phyloP scores from a whole-genome alignment of 2,888 invertebrate genomes.

The Mechanitis messenoides region DNA sequence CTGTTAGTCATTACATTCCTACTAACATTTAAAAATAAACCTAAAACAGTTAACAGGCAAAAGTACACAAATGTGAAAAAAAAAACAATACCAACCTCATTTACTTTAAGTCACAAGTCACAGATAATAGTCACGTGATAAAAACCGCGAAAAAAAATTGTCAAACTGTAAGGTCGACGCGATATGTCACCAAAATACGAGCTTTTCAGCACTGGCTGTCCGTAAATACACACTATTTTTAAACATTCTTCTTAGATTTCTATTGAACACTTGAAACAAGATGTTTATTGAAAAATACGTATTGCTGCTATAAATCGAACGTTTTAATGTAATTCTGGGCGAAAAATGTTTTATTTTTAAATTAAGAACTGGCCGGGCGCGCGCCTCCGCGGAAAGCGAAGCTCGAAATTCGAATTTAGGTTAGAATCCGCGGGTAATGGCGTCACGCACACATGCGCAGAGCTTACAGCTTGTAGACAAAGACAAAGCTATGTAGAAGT shows the following conservation, averaged over 20 bases:
- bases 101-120: slow-evolving; percentile 21
- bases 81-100: slow-evolving; percentile 23
- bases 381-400: slow-evolving; percentile 58
- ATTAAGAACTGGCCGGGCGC: slow-evolving; percentile 58
- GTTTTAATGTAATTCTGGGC: slow-evolving; percentile 32
- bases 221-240: slow-evolving; percentile 49
- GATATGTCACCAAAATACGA: slow-evolving; percentile 59
- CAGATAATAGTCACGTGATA: slow-evolving; percentile 27
- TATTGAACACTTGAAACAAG: slow-evolving; percentile 15
- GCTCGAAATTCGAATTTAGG: slow-evolving; percentile 72
- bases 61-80: neutral
- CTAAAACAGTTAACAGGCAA: neutral
- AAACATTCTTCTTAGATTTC: slow-evolving; percentile 45
- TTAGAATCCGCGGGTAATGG: slow-evolving; percentile 69
- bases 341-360: slow-evolving; percentile 62
- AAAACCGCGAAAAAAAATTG: slow-evolving; percentile 33
- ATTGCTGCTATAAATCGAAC: slow-evolving; percentile 18
- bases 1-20: neutral
- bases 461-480: slow-evolving; percentile 44
- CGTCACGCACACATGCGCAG: slow-evolving; percentile 67
- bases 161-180: slow-evolving; percentile 34
- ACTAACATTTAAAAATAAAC: slow-evolving; percentile 6
- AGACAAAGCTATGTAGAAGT: slow-evolving; percentile 38
- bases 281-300: slow-evolving; percentile 12
- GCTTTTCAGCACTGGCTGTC: slow-evolving; percentile 40